phyloP scores from a whole-genome alignment of 2,888 invertebrate species.

The Meiosimyza platycephala region DNA sequence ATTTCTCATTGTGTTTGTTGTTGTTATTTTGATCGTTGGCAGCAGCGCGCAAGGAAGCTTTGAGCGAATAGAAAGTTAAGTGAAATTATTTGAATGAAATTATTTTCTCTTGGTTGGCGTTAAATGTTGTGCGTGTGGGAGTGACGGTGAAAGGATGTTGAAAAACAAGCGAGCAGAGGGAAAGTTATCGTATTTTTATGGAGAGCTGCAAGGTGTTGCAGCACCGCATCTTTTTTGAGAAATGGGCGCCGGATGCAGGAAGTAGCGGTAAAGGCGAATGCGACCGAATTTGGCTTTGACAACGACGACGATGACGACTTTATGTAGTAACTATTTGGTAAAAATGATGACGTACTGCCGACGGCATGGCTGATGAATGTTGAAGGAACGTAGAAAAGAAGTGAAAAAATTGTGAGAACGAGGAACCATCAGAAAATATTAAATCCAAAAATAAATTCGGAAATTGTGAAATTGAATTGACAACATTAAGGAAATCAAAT shows the following conservation, averaged over 20 bases:
- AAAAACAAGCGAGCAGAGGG: too few relatives aligned
- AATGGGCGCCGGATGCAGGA: background rate
- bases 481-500: too few relatives aligned
- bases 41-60: background rate
- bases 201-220: background rate
- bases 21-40: constrained; percentile 6
- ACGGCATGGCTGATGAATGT: background rate
- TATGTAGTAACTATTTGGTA: constrained; percentile 26
- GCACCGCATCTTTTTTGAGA: background rate
- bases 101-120: background rate
- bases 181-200: too few relatives aligned
- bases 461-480: too few relatives aligned
- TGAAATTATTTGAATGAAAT: constrained; percentile 34
- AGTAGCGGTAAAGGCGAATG: background rate
- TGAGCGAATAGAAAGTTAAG: constrained; percentile 2
- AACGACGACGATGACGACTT: constrained; percentile 37
- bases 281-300: constrained; percentile 20
- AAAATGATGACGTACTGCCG: background rate
- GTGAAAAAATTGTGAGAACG: constrained; percentile 17
- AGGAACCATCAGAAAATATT: background rate
- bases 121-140: constrained; percentile 9
- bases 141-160: constrained; percentile 6
- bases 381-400: background rate
- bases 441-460: too few relatives aligned
- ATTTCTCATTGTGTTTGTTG: constrained; percentile 8